Evolutionary conservation across 2,888 invertebrate species (phyloP).

Genomic region (Allophyes oxyacanthae): DNA sequence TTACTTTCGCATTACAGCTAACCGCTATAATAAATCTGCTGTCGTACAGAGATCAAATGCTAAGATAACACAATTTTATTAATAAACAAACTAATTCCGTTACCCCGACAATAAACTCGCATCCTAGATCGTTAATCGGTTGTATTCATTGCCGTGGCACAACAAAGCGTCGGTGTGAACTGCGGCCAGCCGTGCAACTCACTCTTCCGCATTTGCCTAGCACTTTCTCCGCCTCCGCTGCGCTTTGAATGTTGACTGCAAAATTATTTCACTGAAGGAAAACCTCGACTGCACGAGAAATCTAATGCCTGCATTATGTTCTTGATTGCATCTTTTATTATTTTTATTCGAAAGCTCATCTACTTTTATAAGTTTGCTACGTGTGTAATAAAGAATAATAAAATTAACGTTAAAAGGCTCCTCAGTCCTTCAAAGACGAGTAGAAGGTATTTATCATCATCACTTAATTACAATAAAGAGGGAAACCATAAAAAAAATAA

Average conservation of each 20-base stretch:
- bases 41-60: constrained; percentile 34
- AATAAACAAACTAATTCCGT: constrained; percentile 51
- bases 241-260: constrained; percentile 65
- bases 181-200: constrained; percentile 49
- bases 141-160: constrained; percentile 44
- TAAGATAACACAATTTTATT: constrained; percentile 47
- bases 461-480: too few species aligned
- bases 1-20: constrained; percentile 39
- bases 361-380: constrained; percentile 7
- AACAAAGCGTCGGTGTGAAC: constrained; percentile 52
- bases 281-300: constrained; percentile 50
- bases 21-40: constrained; percentile 39
- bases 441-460: too few species aligned
- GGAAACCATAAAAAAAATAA: too few species aligned
- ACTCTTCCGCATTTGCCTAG: constrained; percentile 69
- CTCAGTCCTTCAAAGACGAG: too few species aligned
- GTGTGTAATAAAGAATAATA: not conserved
- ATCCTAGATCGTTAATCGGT: constrained; percentile 49
- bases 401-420: too few species aligned
- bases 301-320: constrained; percentile 48
- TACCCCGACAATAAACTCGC: constrained; percentile 47
- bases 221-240: constrained; percentile 74
- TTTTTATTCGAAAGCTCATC: constrained; percentile 20
- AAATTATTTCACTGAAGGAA: constrained; percentile 63
- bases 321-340: constrained; percentile 59